A percentile compares a stretch with the other conserved stretches of the same genome.
Conservation (phyloP, 2,797 vertebrate genomes). For the Sarcophilus harrisii region DNA sequence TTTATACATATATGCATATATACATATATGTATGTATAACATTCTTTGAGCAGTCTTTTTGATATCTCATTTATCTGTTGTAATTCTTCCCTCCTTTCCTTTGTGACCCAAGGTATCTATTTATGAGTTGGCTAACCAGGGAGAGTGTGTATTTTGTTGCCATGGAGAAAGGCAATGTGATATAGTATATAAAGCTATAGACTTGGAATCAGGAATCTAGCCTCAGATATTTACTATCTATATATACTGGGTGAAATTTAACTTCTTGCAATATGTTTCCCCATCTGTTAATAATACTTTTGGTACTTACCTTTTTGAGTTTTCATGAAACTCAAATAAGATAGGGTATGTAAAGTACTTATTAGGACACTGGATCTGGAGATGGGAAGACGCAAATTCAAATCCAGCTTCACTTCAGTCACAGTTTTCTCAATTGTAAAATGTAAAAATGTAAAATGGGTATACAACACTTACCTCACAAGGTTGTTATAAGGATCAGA, state of each 20-base stretch:
- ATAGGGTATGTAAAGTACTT: background rate
- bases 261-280: background rate
- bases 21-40: no score
- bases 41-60: background rate
- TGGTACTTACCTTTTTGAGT: background rate
- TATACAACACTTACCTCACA: background rate
- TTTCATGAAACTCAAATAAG: background rate
- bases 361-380: no score
- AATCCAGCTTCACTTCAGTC: no score
- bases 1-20: background rate
- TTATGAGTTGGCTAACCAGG: background rate
- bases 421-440: no score
- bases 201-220: background rate
- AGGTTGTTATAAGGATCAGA: background rate
- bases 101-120: background rate
- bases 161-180: background rate
- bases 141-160: background rate
- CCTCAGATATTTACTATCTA: background rate
- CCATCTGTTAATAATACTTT: background rate
- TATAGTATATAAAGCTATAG: background rate
- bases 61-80: background rate
- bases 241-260: background rate
- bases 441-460: no score
- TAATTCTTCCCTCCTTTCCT: background rate
- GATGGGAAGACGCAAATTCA: no score